A percentile compares a stretch with the other conserved stretches of the same genome.
phyloP scores from a whole-genome alignment of 1,140 invertebrate genomes.

The Drosophila lacertosa region DNA sequence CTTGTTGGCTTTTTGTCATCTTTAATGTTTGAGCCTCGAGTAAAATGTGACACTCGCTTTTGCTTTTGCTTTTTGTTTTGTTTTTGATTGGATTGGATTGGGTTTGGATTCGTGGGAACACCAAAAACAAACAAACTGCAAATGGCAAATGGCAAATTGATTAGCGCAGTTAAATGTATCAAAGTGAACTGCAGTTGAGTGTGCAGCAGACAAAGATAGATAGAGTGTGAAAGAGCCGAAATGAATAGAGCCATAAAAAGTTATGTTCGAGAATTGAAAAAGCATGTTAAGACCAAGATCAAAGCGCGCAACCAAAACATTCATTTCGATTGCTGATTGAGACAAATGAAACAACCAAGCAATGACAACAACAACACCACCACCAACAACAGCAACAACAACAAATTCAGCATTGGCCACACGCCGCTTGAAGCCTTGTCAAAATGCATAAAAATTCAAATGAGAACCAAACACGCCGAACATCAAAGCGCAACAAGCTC shows the following conservation, averaged over 20 bases:
- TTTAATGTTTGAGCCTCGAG: constrained; percentile 76
- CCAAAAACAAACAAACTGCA: constrained; percentile 26
- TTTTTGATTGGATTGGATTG: no score
- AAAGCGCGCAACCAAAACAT: constrained; percentile 48
- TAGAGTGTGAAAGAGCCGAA: constrained; percentile 17
- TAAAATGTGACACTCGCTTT: constrained; percentile 78
- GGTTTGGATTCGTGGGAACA: constrained; percentile 57
- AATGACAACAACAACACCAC: constrained; percentile 22
- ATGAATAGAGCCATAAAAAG: constrained; percentile 76
- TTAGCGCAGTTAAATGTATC: constrained; percentile 59
- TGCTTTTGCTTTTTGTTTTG: no score
- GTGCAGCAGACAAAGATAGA: constrained; percentile 4
- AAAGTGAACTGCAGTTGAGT: constrained; percentile 1
- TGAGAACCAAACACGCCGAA: constrained; percentile 48
- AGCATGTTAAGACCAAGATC: constrained; percentile 65
- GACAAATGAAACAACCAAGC: constrained; percentile 63
- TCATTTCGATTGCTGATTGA: constrained; percentile 73
- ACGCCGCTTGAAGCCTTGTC: constrained; percentile 57
- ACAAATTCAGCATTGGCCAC: constrained; percentile 55
- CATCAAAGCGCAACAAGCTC: constrained; percentile 68
- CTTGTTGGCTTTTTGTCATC: constrained; percentile 83
- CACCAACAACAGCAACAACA: constrained; percentile 30
- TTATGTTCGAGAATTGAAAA: constrained; percentile 78
- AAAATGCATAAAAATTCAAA: constrained; percentile 81
- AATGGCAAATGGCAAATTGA: constrained; percentile 53